Percentiles rank a stretch among this genome's conserved stretches.
Conservation (phyloP, 2,888 invertebrate species). For the Lissonota sp. region DNA sequence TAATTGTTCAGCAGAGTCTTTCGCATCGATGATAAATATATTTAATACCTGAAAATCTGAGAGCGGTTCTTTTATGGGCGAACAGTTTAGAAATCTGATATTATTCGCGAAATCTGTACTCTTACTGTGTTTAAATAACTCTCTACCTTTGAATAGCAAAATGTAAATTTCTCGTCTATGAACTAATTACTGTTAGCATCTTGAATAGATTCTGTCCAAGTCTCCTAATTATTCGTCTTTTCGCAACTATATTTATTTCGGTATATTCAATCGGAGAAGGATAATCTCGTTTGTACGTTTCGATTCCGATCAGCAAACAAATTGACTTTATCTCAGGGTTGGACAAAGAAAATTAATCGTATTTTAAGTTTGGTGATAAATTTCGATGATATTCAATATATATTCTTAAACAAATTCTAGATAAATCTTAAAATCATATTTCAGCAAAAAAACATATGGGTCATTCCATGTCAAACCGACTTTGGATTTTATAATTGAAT, state of each 20-base stretch:
- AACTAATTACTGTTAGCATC: conserved; percentile 49
- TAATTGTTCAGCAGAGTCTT: conserved; percentile 9
- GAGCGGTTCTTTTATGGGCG: conserved; percentile 17
- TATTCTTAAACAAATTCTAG: too few species aligned
- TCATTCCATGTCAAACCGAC: too few species aligned
- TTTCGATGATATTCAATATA: too few species aligned
- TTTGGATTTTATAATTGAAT: too few species aligned
- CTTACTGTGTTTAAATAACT: conserved; percentile 33
- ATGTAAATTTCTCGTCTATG: conserved; percentile 54
- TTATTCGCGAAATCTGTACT: conserved; percentile 28
- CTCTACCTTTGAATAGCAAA: conserved; percentile 14
- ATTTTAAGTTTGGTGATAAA: too few species aligned
- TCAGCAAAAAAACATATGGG: too few species aligned
- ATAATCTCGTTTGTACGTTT: not conserved
- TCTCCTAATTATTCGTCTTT: conserved; percentile 45
- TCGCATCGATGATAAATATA: conserved; percentile 43
- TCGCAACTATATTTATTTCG: conserved; percentile 23
- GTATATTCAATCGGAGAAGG: not conserved
- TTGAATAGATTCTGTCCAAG: conserved; percentile 27
- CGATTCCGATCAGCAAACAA: too few species aligned
- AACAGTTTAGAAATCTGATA: conserved; percentile 27
- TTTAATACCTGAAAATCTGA: conserved; percentile 41
- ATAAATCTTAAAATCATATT: too few species aligned
- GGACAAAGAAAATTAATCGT: too few species aligned
- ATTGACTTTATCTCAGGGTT: too few species aligned